Evolutionary conservation across 2,797 vertebrate genomes (phyloP).

Genomic region (Platyrinchus mystaceus): DNA sequence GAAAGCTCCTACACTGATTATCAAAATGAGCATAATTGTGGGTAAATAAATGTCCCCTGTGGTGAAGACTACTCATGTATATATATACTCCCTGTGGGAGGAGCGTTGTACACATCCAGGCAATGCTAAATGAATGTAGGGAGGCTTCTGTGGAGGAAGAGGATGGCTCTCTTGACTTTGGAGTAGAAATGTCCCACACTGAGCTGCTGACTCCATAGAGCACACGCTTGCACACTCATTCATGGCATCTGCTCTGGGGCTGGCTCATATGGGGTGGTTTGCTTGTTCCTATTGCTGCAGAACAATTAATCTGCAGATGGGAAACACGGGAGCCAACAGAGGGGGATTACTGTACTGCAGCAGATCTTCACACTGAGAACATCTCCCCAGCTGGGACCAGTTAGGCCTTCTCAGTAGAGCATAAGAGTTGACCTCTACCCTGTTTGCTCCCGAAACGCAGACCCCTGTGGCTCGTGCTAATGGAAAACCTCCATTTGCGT

Average conservation of each 20-base stretch:
- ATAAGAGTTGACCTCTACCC: constrained; percentile 23
- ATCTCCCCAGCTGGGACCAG: constrained; percentile 47
- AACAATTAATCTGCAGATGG: constrained; percentile 1
- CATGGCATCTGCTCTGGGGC: neutral
- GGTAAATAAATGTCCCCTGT: neutral
- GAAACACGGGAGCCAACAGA: neutral
- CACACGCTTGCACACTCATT: neutral
- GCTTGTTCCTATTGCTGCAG: neutral
- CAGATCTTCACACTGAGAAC: neutral
- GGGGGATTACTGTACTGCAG: neutral
- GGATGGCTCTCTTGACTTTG: neutral
- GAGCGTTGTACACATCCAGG: neutral
- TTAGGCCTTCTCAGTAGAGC: constrained; percentile 14
- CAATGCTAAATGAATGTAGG: fast-evolving
- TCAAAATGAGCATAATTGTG: neutral
- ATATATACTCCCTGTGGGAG: neutral
- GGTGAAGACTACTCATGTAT: neutral
- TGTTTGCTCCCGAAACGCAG: neutral
- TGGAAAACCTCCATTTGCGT: constrained; percentile 14
- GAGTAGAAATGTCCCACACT: neutral
- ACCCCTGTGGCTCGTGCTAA: constrained; percentile 29
- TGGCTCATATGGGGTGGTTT: neutral
- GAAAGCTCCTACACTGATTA: neutral
- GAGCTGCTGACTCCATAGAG: neutral
- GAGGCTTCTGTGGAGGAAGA: neutral